These are phyloP conservation scores for Yasuhikotakia modesta DNA, from an alignment of 2,797 vertebrate species.

Conservation along the genomic window DNA sequence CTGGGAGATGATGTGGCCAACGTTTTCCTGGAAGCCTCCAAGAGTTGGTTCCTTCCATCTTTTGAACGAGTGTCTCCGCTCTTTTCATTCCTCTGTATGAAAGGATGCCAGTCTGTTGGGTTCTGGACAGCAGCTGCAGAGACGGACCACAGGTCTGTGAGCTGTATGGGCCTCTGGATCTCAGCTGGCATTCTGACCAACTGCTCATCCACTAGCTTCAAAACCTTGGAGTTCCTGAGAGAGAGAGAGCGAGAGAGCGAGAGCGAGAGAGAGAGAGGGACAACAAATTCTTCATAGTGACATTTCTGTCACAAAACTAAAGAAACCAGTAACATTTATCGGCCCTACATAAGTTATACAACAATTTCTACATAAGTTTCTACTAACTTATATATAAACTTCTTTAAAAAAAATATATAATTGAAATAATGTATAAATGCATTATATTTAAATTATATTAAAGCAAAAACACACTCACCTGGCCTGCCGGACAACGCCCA, in stretches of 20 bases:
- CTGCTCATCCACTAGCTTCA: conserved; percentile 14
- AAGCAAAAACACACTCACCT: conserved; percentile 64
- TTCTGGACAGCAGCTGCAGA: conserved; percentile 4
- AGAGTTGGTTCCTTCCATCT: background rate
- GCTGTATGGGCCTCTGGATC: conserved; percentile 48
- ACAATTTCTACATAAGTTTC: too few relatives aligned
- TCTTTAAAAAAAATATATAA: too few relatives aligned
- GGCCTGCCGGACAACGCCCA: conserved; percentile 67
- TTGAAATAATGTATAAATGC: too few relatives aligned
- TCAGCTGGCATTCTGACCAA: conserved; percentile 49
- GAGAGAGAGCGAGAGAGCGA: background rate
- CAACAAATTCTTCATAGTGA: background rate
- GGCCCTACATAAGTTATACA: too few relatives aligned
- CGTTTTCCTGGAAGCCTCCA: background rate
- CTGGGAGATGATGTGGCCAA: conserved; percentile 13
- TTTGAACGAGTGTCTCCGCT: background rate
- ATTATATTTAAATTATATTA: too few relatives aligned
- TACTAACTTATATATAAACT: too few relatives aligned
- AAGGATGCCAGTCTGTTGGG: background rate
- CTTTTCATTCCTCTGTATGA: conserved; percentile 1
- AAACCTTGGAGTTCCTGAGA: background rate
- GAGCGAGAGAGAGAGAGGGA: background rate
- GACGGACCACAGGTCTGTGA: conserved; percentile 9
- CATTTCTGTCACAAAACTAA: background rate
- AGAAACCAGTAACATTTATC: background rate